phyloP scores from a whole-genome alignment of 2,797 vertebrate species.

The Lagorchestes hirsutus region DNA sequence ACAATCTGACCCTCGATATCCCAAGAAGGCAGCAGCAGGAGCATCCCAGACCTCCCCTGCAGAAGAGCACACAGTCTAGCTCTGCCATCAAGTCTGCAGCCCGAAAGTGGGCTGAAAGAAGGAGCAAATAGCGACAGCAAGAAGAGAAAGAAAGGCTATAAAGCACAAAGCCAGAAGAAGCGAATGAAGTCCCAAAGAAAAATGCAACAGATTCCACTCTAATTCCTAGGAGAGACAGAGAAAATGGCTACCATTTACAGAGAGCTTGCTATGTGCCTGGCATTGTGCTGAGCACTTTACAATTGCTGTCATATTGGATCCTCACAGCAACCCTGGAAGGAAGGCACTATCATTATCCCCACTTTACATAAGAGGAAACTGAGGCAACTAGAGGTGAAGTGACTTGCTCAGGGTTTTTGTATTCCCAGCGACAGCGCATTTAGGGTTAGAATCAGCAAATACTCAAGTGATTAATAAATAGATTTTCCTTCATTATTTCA shows the following conservation, averaged over 20 bases:
- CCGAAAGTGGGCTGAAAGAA: too few relatives aligned
- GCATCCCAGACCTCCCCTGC: neutral
- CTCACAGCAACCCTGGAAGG: neutral
- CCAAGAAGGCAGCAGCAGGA: neutral
- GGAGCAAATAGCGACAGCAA: too few relatives aligned
- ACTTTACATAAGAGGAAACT: neutral
- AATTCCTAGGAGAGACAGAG: neutral
- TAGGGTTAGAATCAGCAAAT: too few relatives aligned
- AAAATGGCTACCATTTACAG: neutral
- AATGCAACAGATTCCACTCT: too few relatives aligned
- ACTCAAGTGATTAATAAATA: too few relatives aligned
- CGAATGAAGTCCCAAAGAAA: too few relatives aligned
- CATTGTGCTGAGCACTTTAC: neutral
- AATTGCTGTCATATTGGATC: neutral
- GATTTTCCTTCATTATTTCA: too few relatives aligned
- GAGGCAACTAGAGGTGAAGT: neutral
- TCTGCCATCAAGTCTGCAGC: too few relatives aligned
- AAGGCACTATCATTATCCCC: neutral
- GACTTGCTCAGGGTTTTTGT: neutral
- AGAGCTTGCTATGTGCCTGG: neutral
- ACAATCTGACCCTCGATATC: neutral
- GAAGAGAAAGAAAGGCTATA: too few relatives aligned
- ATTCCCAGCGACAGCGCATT: too few relatives aligned
- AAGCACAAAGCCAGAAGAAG: too few relatives aligned
- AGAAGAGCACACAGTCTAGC: too few relatives aligned